Evolutionary conservation across 2,113 vertebrate genomes (phyloP).

Genomic region (Pristiophorus japonicus): DNA sequence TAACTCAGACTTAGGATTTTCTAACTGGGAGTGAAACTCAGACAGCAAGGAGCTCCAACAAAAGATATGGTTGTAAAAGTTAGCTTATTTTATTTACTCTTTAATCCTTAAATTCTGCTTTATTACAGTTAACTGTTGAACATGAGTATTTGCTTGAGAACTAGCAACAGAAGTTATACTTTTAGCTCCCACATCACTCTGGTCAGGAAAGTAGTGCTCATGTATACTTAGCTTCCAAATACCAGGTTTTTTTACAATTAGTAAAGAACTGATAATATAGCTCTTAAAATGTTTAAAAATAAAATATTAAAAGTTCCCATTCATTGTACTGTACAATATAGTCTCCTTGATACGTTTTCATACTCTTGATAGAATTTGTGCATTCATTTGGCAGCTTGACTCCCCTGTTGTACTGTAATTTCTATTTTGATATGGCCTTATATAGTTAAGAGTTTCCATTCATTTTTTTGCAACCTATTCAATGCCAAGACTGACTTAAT

Average conservation of each 20-base stretch:
- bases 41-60: not conserved
- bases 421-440: not conserved
- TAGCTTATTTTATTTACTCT: not conserved
- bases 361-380: not conserved
- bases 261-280: not conserved
- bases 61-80: not conserved
- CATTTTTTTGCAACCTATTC: not conserved
- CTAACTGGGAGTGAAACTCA: not conserved
- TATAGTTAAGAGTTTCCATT: not conserved
- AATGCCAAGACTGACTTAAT: not conserved
- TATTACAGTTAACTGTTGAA: not conserved
- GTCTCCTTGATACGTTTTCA: not conserved
- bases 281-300: conserved; percentile 4
- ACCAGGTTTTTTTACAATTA: not conserved
- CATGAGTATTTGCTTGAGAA: conserved; percentile 4
- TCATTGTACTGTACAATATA: not conserved
- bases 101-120: not conserved
- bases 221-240: not conserved
- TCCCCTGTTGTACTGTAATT: not conserved
- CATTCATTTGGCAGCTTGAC: not conserved
- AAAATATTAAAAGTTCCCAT: not conserved
- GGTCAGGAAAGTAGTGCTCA: not conserved
- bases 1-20: not conserved
- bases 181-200: not conserved
- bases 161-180: not conserved